phyloP scores from a whole-genome alignment of 2,113 vertebrate species.

The Oceanodroma tethys region DNA sequence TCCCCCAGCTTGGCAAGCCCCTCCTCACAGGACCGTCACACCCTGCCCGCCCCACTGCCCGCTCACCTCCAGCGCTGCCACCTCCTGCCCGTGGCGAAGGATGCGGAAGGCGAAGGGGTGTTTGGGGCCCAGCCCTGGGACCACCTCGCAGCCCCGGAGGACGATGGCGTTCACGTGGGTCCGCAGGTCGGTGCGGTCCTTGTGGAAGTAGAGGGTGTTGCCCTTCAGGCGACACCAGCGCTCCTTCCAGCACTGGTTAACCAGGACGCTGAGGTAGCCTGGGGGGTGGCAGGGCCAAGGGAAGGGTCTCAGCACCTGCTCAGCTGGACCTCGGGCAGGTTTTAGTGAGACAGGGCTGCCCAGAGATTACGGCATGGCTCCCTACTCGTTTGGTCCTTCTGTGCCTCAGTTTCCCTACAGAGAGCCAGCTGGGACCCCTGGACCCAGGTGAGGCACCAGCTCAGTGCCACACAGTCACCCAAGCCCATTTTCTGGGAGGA shows the following conservation, averaged over 20 bases:
- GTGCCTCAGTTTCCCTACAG: not conserved
- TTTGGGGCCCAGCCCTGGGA: conserved; percentile 88
- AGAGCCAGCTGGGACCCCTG: not conserved
- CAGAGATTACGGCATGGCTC: not conserved
- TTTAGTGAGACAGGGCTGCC: not conserved
- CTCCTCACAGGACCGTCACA: rapidly evolving
- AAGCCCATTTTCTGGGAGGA: not conserved
- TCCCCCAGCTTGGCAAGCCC: not conserved
- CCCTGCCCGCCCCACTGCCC: not conserved
- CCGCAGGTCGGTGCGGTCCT: conserved; percentile 80
- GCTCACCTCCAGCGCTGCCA: conserved; percentile 87
- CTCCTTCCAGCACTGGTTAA: conserved; percentile 91
- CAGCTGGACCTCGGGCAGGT: rapidly evolving
- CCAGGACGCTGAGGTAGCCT: conserved; percentile 89
- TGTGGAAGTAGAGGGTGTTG: conserved; percentile 87
- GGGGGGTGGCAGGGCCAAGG: not conserved
- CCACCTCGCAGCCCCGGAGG: conserved; percentile 86
- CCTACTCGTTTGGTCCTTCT: not conserved
- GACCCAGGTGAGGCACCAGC: not conserved
- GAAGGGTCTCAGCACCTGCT: not conserved
- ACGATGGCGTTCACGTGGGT: conserved; percentile 80
- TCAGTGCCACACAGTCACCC: not conserved
- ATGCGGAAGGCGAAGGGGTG: conserved; percentile 94
- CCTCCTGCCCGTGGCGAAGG: conserved; percentile 81
- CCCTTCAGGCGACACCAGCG: conserved; percentile 88